These are phyloP conservation scores for Hippocampus zosterae DNA, from an alignment of 2,113 vertebrate species.

Conservation along the genomic window DNA sequence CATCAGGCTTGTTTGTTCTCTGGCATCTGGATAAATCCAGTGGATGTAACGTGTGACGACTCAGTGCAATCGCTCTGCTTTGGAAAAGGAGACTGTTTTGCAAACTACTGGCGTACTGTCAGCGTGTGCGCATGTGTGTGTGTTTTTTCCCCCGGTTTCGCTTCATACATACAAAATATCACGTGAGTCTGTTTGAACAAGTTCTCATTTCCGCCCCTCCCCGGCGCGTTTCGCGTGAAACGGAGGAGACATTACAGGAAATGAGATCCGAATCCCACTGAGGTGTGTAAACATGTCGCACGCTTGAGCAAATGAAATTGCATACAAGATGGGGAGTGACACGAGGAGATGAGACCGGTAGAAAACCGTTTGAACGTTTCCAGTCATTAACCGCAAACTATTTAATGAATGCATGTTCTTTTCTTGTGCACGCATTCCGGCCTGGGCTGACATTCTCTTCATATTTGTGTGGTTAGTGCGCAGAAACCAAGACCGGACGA, in stretches of 20 bases:
- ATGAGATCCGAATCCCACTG: not conserved
- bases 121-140: not conserved
- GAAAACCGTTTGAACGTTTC: conserved; percentile 1
- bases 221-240: not conserved
- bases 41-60: conserved; percentile 29
- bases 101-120: not conserved
- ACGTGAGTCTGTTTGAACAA: not conserved
- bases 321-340: conserved; percentile 13
- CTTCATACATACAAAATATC: conserved; percentile 13
- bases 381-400: conserved; percentile 8
- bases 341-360: not conserved
- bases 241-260: not conserved
- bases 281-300: conserved; percentile 9
- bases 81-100: conserved; percentile 1
- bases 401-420: conserved; percentile 31
- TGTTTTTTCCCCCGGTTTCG: not conserved
- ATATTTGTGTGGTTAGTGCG: conserved; percentile 47
- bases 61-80: conserved; percentile 16
- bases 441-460: conserved; percentile 42
- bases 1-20: conserved; percentile 58
- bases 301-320: not conserved
- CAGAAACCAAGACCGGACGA: conserved; percentile 37
- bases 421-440: not conserved
- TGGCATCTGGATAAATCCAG: conserved; percentile 27
- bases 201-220: conserved; percentile 11